Evolutionary conservation across 2,888 invertebrate species (phyloP), one percentile per base, ranked within the genome.

Genomic region (Bedellia somnulentella): DNA sequence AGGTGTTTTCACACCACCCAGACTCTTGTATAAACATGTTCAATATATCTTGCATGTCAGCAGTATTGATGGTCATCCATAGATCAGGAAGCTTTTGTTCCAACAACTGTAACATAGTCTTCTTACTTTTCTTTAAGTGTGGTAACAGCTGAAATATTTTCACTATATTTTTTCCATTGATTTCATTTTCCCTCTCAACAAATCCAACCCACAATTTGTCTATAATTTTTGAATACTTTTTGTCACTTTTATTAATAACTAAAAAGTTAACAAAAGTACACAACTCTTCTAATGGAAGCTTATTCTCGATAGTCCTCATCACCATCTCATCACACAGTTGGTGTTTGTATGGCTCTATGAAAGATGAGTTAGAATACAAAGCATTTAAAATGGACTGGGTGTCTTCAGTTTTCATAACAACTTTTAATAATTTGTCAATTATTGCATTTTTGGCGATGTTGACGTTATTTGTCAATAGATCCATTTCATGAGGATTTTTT

Each of bases 151-250:
- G 59, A 46, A 82, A 83, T 9, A 86, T 56, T 15, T 70, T 47
- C 2, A 78, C 61, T 34, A 86, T 67, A 47, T 83, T 82, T 6
- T 54, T 55, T 33, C 77, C 76, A 51, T 77, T 58, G 23, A 87
- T 81, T 15, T 81, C 76, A 18, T 62, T 48, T 40, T 81, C 78
- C 32, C 71, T 75, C 35, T 78, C 79, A 12, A 78, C 56, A 41
- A 87, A 76, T 6, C 83, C 85, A 34, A 80, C 64, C 86, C 86
- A 87, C 22, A 86, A 52, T 46, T 81, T 80, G 41, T 87, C 85
- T 33, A 82, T 67, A 5, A 70, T 70, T 14, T 77, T 68, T 15
- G 64, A 57, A 49, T 79, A 79, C 35, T 61, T 71, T 3, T 53
- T 43, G 37, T 78, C 67, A 26, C 53, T 35, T 42, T 55, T 73